Evolutionary conservation across 1,140 invertebrate genomes (phyloP), one percentile per base, ranked within the genome.

Genomic region (Drosophila lacertosa): DNA sequence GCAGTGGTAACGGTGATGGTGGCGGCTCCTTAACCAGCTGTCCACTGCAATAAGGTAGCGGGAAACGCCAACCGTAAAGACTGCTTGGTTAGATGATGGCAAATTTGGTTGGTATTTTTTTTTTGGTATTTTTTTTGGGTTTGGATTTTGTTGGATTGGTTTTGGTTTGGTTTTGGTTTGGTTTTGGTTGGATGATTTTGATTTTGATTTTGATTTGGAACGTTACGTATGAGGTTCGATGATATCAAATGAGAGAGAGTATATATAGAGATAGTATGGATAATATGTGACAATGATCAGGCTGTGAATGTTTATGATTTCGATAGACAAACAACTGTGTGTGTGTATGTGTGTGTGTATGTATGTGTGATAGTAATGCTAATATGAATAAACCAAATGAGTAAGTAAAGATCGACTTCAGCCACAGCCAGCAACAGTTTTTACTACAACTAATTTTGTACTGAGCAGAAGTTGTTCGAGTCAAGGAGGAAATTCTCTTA

Each of bases 51-150:
- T 97, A 96, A 94, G 95, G 95, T 94, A 96, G 95, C 93, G 96
- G 96, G 94, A 97, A 97, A 93, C 95, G 95, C 96, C 96, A 97
- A 95, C 95, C 95, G 94, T 96, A 96, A 94, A 96, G 94, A 96
- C 96, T 97, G 95, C 94, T 94, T 90, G 72, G 84, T 91, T 83
- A 91, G 75, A 89, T 90, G 65, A 64, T 90, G 65, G 64, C 74
- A 62, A 62, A 67, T 74, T 62, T 53, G 55, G 48, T 57, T 67
- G 44, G 9, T 71, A 33, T 55, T 66, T 29, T 26, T 33, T 44
- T 59, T 65, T 59, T 57, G 57, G 37, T 33, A 10, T 13, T 69
- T 37, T 10, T 37, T 57, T 51, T 54, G 20, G 20, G 15, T 20
- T 62, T 29, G n/a, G n/a, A 15, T 20, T 53, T 7, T 33, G 20